Conservation (phyloP, 1,140 invertebrate species). For the Oreohelix idahoensis region DNA sequence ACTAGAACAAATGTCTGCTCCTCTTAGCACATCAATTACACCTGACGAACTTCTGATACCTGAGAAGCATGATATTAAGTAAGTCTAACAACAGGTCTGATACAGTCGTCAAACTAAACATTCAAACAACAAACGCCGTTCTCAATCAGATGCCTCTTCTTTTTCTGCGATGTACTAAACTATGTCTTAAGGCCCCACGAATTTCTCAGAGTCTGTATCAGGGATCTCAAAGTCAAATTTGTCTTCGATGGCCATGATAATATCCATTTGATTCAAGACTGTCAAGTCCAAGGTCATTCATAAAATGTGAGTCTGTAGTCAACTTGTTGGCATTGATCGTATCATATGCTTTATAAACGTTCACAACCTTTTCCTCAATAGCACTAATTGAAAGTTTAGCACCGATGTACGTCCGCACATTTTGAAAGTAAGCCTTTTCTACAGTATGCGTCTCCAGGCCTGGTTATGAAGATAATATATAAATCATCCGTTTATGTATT, state of each 20-base stretch:
- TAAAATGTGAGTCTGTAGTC: slow-evolving; percentile 92
- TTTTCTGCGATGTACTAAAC: slow-evolving; percentile 95
- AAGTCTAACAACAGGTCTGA: too few relatives aligned
- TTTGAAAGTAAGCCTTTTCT: too few relatives aligned
- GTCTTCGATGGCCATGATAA: slow-evolving; percentile 99
- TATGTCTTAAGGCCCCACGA: slow-evolving; percentile 91
- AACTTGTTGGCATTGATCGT: slow-evolving; percentile 78
- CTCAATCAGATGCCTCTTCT: slow-evolving; percentile 64
- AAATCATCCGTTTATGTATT: too few relatives aligned
- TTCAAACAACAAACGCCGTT: background rate
- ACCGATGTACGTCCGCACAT: slow-evolving; percentile 26
- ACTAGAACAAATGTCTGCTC: too few relatives aligned
- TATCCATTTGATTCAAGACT: slow-evolving; percentile 98
- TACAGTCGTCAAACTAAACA: too few relatives aligned
- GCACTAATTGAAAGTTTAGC: slow-evolving; percentile 39
- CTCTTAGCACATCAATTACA: too few relatives aligned
- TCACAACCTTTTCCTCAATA: slow-evolving; percentile 50
- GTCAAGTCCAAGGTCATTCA: slow-evolving; percentile 97
- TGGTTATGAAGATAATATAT: too few relatives aligned
- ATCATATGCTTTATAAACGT: slow-evolving; percentile 52
- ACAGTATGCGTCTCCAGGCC: too few relatives aligned
- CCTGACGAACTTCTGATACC: too few relatives aligned
- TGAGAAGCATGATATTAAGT: too few relatives aligned
- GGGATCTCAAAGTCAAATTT: slow-evolving; percentile 99
- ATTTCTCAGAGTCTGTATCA: slow-evolving; percentile 94